Evolutionary conservation across 2,113 vertebrate species (phyloP), one percentile per base, ranked within the genome.

Genomic region (Plectropomus leopardus): DNA sequence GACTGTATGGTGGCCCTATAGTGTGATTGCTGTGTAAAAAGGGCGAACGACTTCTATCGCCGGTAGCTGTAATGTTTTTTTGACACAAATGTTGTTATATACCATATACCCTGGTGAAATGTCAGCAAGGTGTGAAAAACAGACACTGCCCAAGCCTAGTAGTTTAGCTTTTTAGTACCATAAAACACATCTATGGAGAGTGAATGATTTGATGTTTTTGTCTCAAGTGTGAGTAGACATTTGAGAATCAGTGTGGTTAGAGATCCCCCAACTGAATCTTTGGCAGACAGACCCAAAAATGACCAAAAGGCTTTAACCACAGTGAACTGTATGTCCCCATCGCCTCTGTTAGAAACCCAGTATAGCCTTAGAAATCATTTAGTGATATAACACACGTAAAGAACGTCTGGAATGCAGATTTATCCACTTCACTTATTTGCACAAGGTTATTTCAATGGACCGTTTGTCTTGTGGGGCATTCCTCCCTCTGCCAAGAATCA

Each of bases 181-280:
- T 59, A 26, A 42, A 42, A 67, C 2, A 71, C 21, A 57, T 55
- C 15, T 24, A 23, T 13, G 21, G 24, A 57, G n/a, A 51, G 26
- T 55, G 61, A 63, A 64, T 66, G 55, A 63, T 51, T 47, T 30
- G 30, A 70, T 26, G 54, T 71, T 75, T 77, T 76, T 1, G 28
- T 60, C 58, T 76, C 13, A 17, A 54, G 32, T 67, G 23, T 28
- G 30, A 73, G 67, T 58, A 76, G 82, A 86, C 86, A 84, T 84
- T 89, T 92, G 87, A 92, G 90, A 92, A 87, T 88, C 87, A 92
- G 80, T 91, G 88, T 9, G 6, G 86, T 92, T 93, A 92, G 89
- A 92, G 90, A 90, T 40, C 75, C 67, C 72, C 69, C 36, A 34
- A 82, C 17, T 54, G 68, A 90, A 93, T 94, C 91, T 93, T 93